These are phyloP conservation scores for Folsomia candida DNA, from an alignment of 2,888 invertebrate genomes.

Conservation along the genomic window DNA sequence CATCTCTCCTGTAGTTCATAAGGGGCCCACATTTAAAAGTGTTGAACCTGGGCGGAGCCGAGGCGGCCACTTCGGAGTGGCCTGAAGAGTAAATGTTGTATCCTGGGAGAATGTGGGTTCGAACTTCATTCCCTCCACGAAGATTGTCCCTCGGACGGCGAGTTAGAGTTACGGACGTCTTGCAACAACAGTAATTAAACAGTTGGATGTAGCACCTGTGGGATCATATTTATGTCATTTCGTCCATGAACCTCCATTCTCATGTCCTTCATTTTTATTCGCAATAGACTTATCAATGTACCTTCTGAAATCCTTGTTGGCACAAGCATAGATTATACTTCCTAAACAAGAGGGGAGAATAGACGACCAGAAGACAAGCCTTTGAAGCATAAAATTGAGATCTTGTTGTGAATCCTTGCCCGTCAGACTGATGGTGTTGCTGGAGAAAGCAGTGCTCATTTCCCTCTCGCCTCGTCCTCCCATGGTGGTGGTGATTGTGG, in stretches of 20 bases:
- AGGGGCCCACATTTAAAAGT: constrained; percentile 47
- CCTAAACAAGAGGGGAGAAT: constrained; percentile 46
- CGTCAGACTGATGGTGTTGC: constrained; percentile 7
- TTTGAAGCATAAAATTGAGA: constrained; percentile 25
- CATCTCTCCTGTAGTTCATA: constrained; percentile 44
- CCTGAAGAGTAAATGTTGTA: constrained; percentile 62
- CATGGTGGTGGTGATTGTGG: neutral
- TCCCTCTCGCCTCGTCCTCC: neutral
- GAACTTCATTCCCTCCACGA: constrained; percentile 56
- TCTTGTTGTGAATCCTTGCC: neutral
- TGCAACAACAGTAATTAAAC: constrained; percentile 75
- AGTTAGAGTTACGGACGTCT: constrained; percentile 68
- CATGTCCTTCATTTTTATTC: too few species aligned
- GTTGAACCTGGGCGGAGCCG: constrained; percentile 41
- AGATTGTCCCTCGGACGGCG: constrained; percentile 60
- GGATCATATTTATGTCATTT: too few species aligned
- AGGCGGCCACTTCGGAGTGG: constrained; percentile 40
- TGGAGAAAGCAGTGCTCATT: constrained; percentile 9
- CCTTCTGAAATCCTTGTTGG: constrained; percentile 69
- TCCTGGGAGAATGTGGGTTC: constrained; percentile 71
- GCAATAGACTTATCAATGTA: too few species aligned
- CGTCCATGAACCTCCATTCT: too few species aligned
- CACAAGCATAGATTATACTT: constrained; percentile 53
- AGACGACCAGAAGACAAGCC: constrained; percentile 48
- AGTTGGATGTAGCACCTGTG: constrained; percentile 70